These are phyloP conservation scores for Apoda limacodes DNA, from an alignment of 2,888 invertebrate species.

Conservation along the genomic window DNA sequence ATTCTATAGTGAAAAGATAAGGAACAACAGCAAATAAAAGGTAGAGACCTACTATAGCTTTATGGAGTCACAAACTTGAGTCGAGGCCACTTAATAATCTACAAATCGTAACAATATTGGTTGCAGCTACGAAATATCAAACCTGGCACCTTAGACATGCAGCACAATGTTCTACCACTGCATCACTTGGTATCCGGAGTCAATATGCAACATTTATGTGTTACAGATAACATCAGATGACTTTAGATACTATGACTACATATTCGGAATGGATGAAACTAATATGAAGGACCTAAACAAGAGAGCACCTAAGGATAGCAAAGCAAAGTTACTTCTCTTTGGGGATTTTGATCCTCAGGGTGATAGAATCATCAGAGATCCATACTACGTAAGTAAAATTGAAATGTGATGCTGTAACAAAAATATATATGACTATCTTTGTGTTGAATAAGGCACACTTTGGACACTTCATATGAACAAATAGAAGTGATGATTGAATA, in stretches of 20 bases:
- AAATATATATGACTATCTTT: too few relatives aligned
- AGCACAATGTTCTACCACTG: background rate
- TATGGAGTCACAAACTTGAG: too few relatives aligned
- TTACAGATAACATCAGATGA: constrained; percentile 79
- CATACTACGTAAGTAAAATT: constrained; percentile 82
- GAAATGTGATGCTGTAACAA: too few relatives aligned
- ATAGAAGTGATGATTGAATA: too few relatives aligned
- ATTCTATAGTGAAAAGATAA: too few relatives aligned
- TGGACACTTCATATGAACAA: too few relatives aligned
- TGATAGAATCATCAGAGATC: constrained; percentile 87
- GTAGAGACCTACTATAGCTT: too few relatives aligned
- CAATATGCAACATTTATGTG: too few relatives aligned
- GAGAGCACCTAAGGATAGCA: constrained; percentile 72
- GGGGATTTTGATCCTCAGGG: constrained; percentile 90
- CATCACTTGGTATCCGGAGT: constrained; percentile 9
- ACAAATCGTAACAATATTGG: too few relatives aligned
- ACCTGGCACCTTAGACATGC: background rate
- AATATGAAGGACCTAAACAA: constrained; percentile 80
- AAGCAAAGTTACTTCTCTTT: constrained; percentile 81
- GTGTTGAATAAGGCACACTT: too few relatives aligned
- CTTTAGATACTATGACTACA: constrained; percentile 85
- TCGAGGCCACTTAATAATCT: too few relatives aligned
- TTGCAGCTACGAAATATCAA: background rate
- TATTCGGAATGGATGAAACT: constrained; percentile 95
- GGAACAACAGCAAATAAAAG: too few relatives aligned